Evolutionary conservation across 2,113 vertebrate species (phyloP).

Genomic region (Pomatorhinus ruficollis): DNA sequence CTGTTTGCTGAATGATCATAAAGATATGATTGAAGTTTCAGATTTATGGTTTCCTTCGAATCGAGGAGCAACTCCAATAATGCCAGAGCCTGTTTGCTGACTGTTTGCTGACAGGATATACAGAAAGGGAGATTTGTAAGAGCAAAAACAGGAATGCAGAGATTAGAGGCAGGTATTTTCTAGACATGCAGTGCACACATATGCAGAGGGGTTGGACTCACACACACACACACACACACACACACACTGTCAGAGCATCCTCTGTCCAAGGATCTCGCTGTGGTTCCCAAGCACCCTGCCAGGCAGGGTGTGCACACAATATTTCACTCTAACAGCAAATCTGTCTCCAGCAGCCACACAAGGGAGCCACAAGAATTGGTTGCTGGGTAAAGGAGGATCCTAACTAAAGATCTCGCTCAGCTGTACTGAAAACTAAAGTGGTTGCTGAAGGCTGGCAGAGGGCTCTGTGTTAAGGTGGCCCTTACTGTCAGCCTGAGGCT

Average conservation of each 20-base stretch:
- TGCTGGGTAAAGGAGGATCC: slow-evolving; percentile 33
- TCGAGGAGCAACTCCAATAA: slow-evolving; percentile 62
- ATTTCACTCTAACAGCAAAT: slow-evolving; percentile 19
- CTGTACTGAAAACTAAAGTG: background rate
- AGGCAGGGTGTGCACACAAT: background rate
- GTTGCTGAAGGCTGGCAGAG: background rate
- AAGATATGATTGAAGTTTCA: slow-evolving; percentile 84
- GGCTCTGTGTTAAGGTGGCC: background rate
- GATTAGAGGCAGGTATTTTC: background rate
- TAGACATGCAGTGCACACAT: background rate
- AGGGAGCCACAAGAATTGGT: slow-evolving; percentile 27
- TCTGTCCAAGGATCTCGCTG: background rate
- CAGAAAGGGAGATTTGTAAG: background rate
- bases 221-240: background rate
- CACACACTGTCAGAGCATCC: background rate
- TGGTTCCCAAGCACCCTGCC: background rate
- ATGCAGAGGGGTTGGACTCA: background rate
- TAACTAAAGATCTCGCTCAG: background rate
- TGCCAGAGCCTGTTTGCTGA: slow-evolving; percentile 48
- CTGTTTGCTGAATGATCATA: slow-evolving; percentile 85
- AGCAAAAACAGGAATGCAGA: background rate
- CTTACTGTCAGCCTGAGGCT: background rate
- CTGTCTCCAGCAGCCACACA: background rate
- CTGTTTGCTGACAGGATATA: background rate
- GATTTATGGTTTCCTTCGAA: slow-evolving; percentile 82